Percentiles rank a stretch among this genome's conserved stretches.
These are phyloP conservation scores for Forbesichthys papilliferus DNA, from an alignment of 2,113 vertebrate genomes.

Conservation along the genomic window DNA sequence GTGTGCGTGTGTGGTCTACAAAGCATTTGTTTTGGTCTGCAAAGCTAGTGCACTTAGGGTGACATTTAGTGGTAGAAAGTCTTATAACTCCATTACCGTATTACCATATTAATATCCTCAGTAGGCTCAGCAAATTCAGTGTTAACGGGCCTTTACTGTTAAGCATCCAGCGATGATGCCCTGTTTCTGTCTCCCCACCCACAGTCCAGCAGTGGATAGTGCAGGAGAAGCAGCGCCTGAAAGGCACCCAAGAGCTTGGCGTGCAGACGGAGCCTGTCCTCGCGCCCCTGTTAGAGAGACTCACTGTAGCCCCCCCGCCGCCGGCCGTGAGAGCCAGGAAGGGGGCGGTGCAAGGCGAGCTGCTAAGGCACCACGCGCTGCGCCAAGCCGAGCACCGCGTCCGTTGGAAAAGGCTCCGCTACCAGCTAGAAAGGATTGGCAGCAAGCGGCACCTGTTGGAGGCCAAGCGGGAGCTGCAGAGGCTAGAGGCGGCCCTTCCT, in stretches of 20 bases:
- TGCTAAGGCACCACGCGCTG: constrained; percentile 77
- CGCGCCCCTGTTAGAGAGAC: constrained; percentile 32
- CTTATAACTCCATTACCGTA: too few species aligned
- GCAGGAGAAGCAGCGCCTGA: constrained; percentile 79
- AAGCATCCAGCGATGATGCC: not conserved
- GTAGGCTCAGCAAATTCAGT: not conserved
- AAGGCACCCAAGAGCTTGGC: constrained; percentile 73
- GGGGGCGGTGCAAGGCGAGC: constrained; percentile 80
- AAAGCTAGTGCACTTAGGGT: too few species aligned
- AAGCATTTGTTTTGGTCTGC: too few species aligned
- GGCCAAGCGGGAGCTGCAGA: constrained; percentile 83
- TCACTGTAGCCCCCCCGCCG: constrained; percentile 17
- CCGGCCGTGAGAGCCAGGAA: constrained; percentile 72
- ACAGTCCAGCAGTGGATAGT: constrained; percentile 88
- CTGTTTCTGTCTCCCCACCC: constrained; percentile 44
- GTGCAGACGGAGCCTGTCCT: constrained; percentile 77
- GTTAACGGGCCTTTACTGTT: not conserved
- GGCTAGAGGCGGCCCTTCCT: constrained; percentile 74
- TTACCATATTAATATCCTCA: too few species aligned
- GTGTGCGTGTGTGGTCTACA: too few species aligned
- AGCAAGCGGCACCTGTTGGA: constrained; percentile 86
- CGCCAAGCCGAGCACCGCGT: constrained; percentile 78
- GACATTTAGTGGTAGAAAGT: too few species aligned
- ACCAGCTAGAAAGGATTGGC: constrained; percentile 85
- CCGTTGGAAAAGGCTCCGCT: constrained; percentile 78